These are phyloP conservation scores for Anthophora plumipes DNA, from an alignment of 2,888 invertebrate genomes.

Conservation along the genomic window DNA sequence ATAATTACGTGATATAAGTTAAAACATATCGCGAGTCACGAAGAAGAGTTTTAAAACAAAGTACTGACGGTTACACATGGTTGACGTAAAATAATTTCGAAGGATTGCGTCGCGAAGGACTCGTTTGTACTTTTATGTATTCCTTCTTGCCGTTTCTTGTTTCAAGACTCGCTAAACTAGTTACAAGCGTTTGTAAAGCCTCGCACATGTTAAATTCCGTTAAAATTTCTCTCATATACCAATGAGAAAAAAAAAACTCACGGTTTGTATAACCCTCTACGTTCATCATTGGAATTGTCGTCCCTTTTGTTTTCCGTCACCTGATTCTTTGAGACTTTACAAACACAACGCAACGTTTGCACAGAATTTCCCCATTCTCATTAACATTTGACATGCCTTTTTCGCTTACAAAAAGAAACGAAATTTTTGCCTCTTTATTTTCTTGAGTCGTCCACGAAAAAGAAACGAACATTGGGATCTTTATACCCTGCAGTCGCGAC, in stretches of 20 bases:
- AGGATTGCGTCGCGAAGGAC: slow-evolving; percentile 3
- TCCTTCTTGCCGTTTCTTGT: slow-evolving; percentile 15
- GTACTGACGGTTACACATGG: background rate
- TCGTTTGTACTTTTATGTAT: slow-evolving; percentile 24
- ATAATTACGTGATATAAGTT: background rate
- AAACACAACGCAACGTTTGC: slow-evolving; percentile 11
- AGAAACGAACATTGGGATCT: background rate
- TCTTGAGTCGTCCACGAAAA: background rate
- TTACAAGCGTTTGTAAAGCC: background rate
- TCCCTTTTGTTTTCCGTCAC: background rate
- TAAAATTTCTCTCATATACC: slow-evolving; percentile 24
- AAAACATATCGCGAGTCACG: background rate
- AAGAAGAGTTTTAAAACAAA: background rate
- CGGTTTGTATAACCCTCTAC: background rate
- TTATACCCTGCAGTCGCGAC: background rate
- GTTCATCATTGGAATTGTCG: slow-evolving; percentile 19
- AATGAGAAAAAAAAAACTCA: slow-evolving; percentile 3
- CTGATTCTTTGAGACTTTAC: slow-evolving; percentile 22
- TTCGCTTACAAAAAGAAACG: background rate
- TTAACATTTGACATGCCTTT: slow-evolving; percentile 3
- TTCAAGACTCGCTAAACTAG: slow-evolving; percentile 24
- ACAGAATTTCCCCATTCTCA: slow-evolving; percentile 14
- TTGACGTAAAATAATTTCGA: slow-evolving; percentile 25
- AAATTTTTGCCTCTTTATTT: background rate
- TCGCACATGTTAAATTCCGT: slow-evolving; percentile 19